Conservation (phyloP, 1,140 invertebrate genomes). For the Leguminivora glycinivorella region DNA sequence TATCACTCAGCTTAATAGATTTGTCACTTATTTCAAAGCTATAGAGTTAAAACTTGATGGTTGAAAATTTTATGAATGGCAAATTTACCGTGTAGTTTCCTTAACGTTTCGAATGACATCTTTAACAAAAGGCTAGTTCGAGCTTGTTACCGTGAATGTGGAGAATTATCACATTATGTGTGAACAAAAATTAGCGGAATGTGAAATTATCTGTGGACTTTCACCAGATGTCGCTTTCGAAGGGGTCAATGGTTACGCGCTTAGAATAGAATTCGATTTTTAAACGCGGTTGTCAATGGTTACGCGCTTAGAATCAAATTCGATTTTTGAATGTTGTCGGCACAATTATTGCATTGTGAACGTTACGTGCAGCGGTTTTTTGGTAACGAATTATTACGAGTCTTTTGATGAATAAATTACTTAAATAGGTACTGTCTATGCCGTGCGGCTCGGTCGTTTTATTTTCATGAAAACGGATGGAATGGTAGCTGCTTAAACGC, state of each 20-base stretch:
- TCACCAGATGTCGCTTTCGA: slow-evolving; percentile 57
- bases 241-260: slow-evolving; percentile 38
- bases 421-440: neutral
- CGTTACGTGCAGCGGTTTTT: neutral
- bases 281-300: slow-evolving; percentile 42
- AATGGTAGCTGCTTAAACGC: too few species aligned
- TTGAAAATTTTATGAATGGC: slow-evolving; percentile 26
- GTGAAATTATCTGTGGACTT: slow-evolving; percentile 59
- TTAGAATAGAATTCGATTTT: slow-evolving; percentile 41
- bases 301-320: slow-evolving; percentile 38
- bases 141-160: slow-evolving; percentile 49
- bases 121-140: slow-evolving; percentile 46
- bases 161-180: slow-evolving; percentile 59
- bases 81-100: slow-evolving; percentile 29
- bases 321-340: slow-evolving; percentile 44
- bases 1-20: neutral
- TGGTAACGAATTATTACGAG: neutral
- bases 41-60: slow-evolving; percentile 34
- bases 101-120: slow-evolving; percentile 45
- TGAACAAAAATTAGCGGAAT: slow-evolving; percentile 51
- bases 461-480: too few species aligned
- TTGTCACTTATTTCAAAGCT: slow-evolving; percentile 20
- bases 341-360: slow-evolving; percentile 33
- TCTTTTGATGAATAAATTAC: neutral
- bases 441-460: too few species aligned